Evolutionary conservation across 1,140 invertebrate species (phyloP).

Genomic region (Heliconius congener): DNA sequence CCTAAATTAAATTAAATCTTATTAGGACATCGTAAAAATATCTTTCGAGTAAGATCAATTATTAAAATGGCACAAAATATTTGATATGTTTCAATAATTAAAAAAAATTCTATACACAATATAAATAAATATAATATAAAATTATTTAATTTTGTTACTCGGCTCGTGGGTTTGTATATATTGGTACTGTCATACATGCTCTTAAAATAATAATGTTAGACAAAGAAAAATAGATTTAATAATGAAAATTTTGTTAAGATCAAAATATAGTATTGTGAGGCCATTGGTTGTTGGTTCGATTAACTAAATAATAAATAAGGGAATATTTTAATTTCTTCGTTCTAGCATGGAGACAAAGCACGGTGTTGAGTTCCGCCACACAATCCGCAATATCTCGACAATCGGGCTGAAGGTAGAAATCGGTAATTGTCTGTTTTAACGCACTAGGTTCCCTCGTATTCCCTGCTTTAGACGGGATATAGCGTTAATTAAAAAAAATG

Average conservation of each 20-base stretch:
- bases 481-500: neutral
- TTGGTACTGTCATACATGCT: neutral
- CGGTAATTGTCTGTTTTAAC: too few relatives aligned
- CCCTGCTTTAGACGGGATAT: neutral
- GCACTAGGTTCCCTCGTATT: too few relatives aligned
- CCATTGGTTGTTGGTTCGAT: too few relatives aligned
- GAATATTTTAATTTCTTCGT: too few relatives aligned
- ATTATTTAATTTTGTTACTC: neutral
- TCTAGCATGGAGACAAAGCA: too few relatives aligned
- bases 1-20: slow-evolving; percentile 11
- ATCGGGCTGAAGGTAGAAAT: too few relatives aligned
- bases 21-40: neutral
- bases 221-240: neutral
- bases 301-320: too few relatives aligned
- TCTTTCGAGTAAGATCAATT: slow-evolving; percentile 15
- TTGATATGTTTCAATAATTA: slow-evolving; percentile 7
- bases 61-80: slow-evolving; percentile 11
- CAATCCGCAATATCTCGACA: too few relatives aligned
- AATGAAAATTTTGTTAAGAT: neutral
- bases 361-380: too few relatives aligned
- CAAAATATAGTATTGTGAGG: neutral
- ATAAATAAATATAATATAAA: neutral
- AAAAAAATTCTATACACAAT: neutral
- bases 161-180: slow-evolving; percentile 11
- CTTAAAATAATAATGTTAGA: neutral